Percentiles rank a stretch among this genome's conserved stretches.
phyloP scores from a whole-genome alignment of 2,113 vertebrate species.

The Cynocephalus volans region DNA sequence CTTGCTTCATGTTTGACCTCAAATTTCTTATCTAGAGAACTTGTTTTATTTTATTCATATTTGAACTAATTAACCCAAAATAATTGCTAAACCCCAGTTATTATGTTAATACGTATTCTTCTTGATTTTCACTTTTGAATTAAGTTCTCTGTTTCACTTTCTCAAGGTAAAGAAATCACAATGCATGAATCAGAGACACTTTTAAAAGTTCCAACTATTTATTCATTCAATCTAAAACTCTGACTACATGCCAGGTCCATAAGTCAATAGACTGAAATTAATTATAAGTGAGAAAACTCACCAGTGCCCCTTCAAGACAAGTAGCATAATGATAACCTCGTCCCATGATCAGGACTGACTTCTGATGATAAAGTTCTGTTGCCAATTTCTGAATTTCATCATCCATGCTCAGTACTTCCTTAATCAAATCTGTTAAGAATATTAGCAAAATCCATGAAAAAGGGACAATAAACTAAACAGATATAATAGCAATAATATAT shows the following conservation, averaged over 20 bases:
- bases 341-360: conserved; percentile 99
- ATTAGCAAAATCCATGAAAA: conserved; percentile 65
- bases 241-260: background rate
- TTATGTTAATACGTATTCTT: background rate
- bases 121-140: conserved; percentile 61
- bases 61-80: conserved; percentile 37
- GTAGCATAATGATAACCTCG: conserved; percentile 98
- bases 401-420: conserved; percentile 97
- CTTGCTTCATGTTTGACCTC: conserved; percentile 13
- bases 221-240: conserved; percentile 27
- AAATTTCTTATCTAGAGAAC: conserved; percentile 26
- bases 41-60: conserved; percentile 33
- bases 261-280: conserved; percentile 1
- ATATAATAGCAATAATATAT: background rate
- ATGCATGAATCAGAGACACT: background rate
- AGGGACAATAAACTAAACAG: background rate
- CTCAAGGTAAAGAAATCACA: conserved; percentile 61
- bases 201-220: conserved; percentile 33
- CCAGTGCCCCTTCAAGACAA: conserved; percentile 97
- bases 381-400: conserved; percentile 98
- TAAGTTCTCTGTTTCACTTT: background rate
- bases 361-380: conserved; percentile 97
- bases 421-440: conserved; percentile 93
- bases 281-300: conserved; percentile 84
- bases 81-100: conserved; percentile 41